Conservation (phyloP, 2,888 invertebrate species). For the Drosophila mimica region DNA sequence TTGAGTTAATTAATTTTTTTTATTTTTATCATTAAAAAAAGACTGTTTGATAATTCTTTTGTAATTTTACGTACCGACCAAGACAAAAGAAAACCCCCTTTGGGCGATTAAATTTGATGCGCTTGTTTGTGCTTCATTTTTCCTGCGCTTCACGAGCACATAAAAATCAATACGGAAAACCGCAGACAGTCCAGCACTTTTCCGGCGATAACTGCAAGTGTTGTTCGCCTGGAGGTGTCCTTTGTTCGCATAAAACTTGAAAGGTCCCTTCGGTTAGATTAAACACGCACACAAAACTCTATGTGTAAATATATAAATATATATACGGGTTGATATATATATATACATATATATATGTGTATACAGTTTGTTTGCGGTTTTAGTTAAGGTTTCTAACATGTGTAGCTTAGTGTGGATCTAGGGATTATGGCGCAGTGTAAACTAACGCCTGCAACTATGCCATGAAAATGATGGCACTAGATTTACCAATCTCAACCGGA, state of each 20-base stretch:
- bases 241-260: conserved; percentile 69
- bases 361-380: conserved; percentile 48
- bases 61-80: background rate
- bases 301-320: conserved; percentile 9
- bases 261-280: conserved; percentile 75
- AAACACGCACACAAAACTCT: conserved; percentile 70
- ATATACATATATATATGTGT: background rate
- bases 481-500: conserved; percentile 13
- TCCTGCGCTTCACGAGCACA: conserved; percentile 47
- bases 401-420: conserved; percentile 32
- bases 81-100: conserved; percentile 22
- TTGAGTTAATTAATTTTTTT: background rate
- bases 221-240: conserved; percentile 50
- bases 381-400: conserved; percentile 35
- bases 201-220: conserved; percentile 53
- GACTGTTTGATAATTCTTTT: background rate
- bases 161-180: conserved; percentile 33
- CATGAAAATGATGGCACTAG: conserved; percentile 45
- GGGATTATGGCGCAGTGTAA: conserved; percentile 61
- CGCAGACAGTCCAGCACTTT: conserved; percentile 32
- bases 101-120: conserved; percentile 59
- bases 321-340: conserved; percentile 5
- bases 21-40: background rate
- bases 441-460: conserved; percentile 57
- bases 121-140: conserved; percentile 52